A percentile compares a stretch with the other conserved stretches of the same genome.
phyloP scores from a whole-genome alignment of 2,888 invertebrate genomes.

The Drosophila sordidula region DNA sequence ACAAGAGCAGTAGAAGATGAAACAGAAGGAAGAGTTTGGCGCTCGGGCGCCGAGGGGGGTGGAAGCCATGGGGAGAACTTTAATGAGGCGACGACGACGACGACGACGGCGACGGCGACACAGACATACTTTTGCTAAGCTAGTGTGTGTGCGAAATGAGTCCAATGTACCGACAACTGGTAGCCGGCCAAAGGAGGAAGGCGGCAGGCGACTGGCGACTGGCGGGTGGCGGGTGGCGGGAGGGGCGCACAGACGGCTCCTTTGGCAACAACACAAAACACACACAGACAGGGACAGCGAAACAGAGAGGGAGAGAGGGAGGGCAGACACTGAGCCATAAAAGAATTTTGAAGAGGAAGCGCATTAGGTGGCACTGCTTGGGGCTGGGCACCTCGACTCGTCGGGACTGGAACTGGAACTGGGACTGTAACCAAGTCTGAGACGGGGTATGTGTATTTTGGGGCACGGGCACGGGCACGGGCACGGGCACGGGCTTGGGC shows the following conservation, averaged over 20 bases:
- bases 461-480: background rate
- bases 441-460: background rate
- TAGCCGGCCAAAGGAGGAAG: conserved; percentile 18
- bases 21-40: conserved; percentile 77
- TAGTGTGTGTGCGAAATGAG: conserved; percentile 71
- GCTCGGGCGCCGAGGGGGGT: conserved; percentile 32
- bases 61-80: conserved; percentile 61
- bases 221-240: background rate
- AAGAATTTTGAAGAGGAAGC: conserved; percentile 77
- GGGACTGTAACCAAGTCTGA: conserved; percentile 3
- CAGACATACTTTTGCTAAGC: conserved; percentile 73
- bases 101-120: conserved; percentile 60
- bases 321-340: conserved; percentile 52
- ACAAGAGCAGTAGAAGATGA: conserved; percentile 64
- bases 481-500: too few species aligned
- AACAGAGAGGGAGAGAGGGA: conserved; percentile 1
- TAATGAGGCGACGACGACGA: conserved; percentile 69
- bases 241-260: conserved; percentile 66
- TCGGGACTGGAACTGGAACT: conserved; percentile 28
- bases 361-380: conserved; percentile 67
- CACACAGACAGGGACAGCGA: conserved; percentile 8
- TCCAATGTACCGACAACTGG: conserved; percentile 76
- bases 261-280: conserved; percentile 51
- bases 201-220: background rate
- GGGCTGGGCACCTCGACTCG: conserved; percentile 51